Conservation (phyloP, 1,140 invertebrate genomes). For the Pseudomyrmex flavicornis region DNA sequence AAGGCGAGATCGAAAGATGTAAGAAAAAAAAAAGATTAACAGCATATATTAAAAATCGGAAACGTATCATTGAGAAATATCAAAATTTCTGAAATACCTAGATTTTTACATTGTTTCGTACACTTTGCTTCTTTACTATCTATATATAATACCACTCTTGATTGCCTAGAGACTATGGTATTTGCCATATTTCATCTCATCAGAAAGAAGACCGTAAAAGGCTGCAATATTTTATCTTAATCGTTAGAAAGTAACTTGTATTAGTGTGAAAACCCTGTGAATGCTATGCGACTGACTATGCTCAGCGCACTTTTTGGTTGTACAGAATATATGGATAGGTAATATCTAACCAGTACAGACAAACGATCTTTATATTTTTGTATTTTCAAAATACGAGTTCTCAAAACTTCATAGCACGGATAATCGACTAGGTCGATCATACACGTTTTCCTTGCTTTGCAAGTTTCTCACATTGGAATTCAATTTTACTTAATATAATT, state of each 20-base stretch:
- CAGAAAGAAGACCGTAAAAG: conserved; percentile 72
- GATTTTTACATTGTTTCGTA: conserved; percentile 50
- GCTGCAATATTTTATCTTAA: conserved; percentile 69
- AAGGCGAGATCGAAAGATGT: conserved; percentile 34
- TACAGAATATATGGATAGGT: conserved; percentile 71
- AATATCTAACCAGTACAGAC: conserved; percentile 64
- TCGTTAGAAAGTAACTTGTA: conserved; percentile 72
- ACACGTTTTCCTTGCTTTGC: neutral
- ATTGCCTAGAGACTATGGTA: conserved; percentile 71
- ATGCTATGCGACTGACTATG: conserved; percentile 71
- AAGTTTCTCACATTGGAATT: neutral
- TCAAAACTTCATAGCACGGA: conserved; percentile 23
- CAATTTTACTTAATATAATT: neutral
- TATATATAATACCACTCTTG: conserved; percentile 72
- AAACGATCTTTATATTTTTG: conserved; percentile 53
- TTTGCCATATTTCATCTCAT: conserved; percentile 63
- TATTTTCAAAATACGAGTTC: conserved; percentile 48
- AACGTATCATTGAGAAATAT: conserved; percentile 10
- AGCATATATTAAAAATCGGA: neutral
- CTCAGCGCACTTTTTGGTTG: conserved; percentile 72
- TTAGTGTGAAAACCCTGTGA: conserved; percentile 75
- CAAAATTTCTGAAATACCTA: conserved; percentile 42
- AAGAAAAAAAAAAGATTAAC: conserved; percentile 4
- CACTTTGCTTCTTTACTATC: conserved; percentile 54
- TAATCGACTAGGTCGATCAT: neutral